Conservation (phyloP, 1,140 invertebrate species). For the Himalopsyche phryganea region DNA sequence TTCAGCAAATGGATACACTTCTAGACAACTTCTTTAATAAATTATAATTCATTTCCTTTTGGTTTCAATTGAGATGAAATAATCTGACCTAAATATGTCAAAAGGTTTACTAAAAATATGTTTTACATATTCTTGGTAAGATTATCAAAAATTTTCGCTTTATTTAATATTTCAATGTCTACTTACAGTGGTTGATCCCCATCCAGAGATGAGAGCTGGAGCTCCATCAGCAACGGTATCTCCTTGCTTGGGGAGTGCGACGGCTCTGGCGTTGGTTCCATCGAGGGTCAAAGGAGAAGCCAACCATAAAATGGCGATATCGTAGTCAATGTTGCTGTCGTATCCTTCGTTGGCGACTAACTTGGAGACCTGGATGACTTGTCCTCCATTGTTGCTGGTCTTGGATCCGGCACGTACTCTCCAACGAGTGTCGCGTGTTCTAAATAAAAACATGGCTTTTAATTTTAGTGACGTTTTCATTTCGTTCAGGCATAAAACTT, state of each 20-base stretch:
- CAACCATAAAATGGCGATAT: neutral
- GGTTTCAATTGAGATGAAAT: too few species aligned
- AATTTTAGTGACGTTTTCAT: too few species aligned
- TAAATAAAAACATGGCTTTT: too few species aligned
- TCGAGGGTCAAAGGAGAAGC: neutral
- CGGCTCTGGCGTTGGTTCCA: neutral
- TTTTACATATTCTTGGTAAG: too few species aligned
- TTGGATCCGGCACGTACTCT: constrained; percentile 27
- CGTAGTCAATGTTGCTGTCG: constrained; percentile 2
- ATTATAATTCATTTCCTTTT: too few species aligned
- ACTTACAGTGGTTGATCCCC: neutral
- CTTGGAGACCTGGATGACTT: neutral
- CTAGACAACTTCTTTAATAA: too few species aligned
- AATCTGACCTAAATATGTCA: too few species aligned
- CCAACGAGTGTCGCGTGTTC: constrained; percentile 13
- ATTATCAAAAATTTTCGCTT: too few species aligned
- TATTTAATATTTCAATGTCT: neutral
- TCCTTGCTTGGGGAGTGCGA: neutral
- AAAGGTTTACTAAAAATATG: too few species aligned
- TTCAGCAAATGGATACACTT: too few species aligned
- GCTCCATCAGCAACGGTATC: neutral
- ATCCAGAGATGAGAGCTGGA: neutral
- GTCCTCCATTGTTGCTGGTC: constrained; percentile 17
- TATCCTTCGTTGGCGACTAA: constrained; percentile 10
- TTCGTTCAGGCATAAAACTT: too few species aligned